Base-by-base conservation (phyloP, 2,797 vertebrate genomes). In the Rhinoraja longicauda region DNA sequence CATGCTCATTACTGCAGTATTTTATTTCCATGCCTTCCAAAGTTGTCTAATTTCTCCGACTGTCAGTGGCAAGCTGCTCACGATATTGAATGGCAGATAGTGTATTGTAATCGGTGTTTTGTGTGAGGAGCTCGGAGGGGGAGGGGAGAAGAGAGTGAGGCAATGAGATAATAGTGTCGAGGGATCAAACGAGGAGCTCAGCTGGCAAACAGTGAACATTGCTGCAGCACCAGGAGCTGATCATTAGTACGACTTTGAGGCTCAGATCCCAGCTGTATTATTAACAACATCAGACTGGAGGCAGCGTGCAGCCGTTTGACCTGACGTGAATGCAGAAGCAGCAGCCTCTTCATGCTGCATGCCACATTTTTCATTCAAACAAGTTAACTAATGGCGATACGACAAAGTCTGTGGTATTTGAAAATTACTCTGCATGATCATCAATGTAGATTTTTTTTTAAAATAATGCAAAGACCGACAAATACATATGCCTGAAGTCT, bases 131-230 rank as follows among this genome's bases (percentile, higher is more conserved):
- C 59, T 53, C 67, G 19, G 70, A 73, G 39, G 36, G 90, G 90
- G 67, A 29, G 70, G 90, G 70, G 88, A 67, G 10, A 73, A 72
- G 67, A 73, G 24, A 91, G 90, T 45, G 78, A 79, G 4, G 78
- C 32, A 21, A 78, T 17, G 90, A 15, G 90, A 73, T 91, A 53
- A 91, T 73, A 73, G 36, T 73, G 70, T 91, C 36, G 53, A 73
- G 90, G 90, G 90, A 73, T 70, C 90, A 73, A 91, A 36, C 39
- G 19, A 91, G 70, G 90, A 91, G 90, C 90, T 91, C 90, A 91
- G 90, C 90, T 91, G 90, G 90, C 90, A 91, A 70, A 91, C 67
- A 39, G 26, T 91, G 90, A 91, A 39, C 90, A 73, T 36, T 91
- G 90, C 90, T 91, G 90, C 90, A 73, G 90, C 90, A 91, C 26